These are phyloP conservation scores for Helicoverpa zea DNA, from an alignment of 1,140 invertebrate species.

Conservation along the genomic window DNA sequence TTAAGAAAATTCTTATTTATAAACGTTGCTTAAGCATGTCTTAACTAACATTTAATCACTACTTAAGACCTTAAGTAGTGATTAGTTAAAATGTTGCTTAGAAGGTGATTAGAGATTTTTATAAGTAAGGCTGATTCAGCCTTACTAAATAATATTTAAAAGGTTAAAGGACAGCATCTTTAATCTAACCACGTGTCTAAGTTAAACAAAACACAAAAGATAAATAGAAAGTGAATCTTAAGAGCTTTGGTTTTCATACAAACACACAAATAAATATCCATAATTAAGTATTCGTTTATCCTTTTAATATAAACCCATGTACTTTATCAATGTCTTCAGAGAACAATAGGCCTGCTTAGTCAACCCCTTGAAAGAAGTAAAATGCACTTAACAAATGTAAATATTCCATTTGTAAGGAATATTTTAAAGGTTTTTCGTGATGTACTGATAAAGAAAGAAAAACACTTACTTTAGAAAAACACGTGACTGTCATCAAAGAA, in stretches of 20 bases:
- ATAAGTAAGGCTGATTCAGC: too few relatives aligned
- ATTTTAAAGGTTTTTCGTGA: neutral
- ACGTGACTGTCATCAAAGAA: neutral
- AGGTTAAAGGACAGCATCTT: too few relatives aligned
- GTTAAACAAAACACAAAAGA: too few relatives aligned
- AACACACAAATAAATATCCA: neutral
- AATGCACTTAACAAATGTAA: neutral
- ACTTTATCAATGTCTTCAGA: conserved; percentile 21
- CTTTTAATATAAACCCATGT: neutral
- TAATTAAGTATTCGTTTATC: neutral
- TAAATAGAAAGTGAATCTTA: neutral
- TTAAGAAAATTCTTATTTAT: too few relatives aligned
- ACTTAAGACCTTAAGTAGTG: too few relatives aligned
- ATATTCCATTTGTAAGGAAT: conserved; percentile 8
- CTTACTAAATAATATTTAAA: too few relatives aligned
- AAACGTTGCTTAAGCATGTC: too few relatives aligned
- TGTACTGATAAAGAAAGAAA: neutral
- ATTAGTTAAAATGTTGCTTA: too few relatives aligned
- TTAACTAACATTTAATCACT: too few relatives aligned
- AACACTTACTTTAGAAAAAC: neutral
- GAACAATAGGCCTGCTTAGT: neutral
- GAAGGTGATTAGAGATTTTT: too few relatives aligned
- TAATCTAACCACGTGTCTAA: too few relatives aligned
- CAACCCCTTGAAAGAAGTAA: conserved; percentile 6
- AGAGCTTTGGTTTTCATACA: neutral